Evolutionary conservation across 2,113 vertebrate species (phyloP), one percentile per base, ranked within the genome.

Genomic region (Cyanocitta stelleri): DNA sequence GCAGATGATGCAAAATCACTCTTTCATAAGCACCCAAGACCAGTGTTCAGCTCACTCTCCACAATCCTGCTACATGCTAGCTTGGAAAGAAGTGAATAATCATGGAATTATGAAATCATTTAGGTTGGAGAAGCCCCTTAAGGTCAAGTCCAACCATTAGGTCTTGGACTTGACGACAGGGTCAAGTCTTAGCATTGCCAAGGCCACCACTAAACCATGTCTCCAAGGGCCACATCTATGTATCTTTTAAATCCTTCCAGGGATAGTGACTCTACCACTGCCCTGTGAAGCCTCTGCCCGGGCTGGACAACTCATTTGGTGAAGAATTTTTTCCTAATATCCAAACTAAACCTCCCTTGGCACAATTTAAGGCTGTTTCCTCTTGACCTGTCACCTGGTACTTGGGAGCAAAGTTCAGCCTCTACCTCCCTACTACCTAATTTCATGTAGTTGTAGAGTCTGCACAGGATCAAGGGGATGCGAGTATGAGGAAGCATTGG

Each of bases 51-150:
- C 37, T 77, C 27, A 33, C 7, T 43, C 9, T 14, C 17, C 37
- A 10, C 21, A 32, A 7, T 29, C 26, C 24, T 64, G 9, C 17
- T 39, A 19, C 17, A 7, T 1, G 0, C 3, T 43, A 14, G 10
- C 19, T 46, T 69, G 26, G 13, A 39, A 17, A 71, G 37, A 77
- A 63, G 39, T 0, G 0, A 32, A 63, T 26, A 48, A 62, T 62
- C 30, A 48, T 26, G 14, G 24, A 54, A 62, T 46, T n/a, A 48
- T 32, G 13, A 48, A 43, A n/a, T 55, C 1, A 54, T 69, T 30
- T 35, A 16, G 4, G 14, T 6, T 76, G 48, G 41, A 76, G 69
- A 76, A 89, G 21, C 11, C 24, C 17, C 5, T 55, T 27, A 35
- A 21, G n/a, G 48, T 62, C 55, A 62, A 55, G 24, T 55, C 24